Evolutionary conservation across 2,888 invertebrate genomes (phyloP), one percentile per base, ranked within the genome.

Genomic region (Odiellus spinosus): DNA sequence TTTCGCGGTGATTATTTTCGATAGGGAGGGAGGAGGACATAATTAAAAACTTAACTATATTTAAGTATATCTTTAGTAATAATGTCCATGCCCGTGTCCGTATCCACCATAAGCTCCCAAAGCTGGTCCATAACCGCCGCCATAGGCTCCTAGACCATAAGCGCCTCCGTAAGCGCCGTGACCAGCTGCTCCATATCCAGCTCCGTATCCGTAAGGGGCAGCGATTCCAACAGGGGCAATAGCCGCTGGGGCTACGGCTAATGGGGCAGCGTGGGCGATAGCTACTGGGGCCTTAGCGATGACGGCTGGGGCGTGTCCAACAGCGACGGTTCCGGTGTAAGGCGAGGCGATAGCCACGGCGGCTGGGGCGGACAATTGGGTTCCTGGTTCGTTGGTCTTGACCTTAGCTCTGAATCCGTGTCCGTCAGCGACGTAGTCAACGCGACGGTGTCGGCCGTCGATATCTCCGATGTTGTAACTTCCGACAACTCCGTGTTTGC

Each of bases 391-490:
- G 42, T 50, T 50, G 38, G 50, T 50, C 47, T 50, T 46, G 42
- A 50, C 47, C n/a, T 36, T 32, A 32, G 50, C 50, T 3, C 50
- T 21, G 50, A 50, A 50, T 42, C 50, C 47, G 20, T 36, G 38
- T 35, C 42, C 47, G 38, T 50, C 50, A 33, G 50, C 50, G 18
- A 48, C 48, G 34, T 54, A 54, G 15, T 54, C 54, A 3, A 54
- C 54, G 11, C 44, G 38, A 26, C 54, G 40, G 18, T 48, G 41
- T 12, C 54, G 34, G 33, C 54, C 54, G 32, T 54, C 52, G 17
- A 48, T 46, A 44, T 54, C 54, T 5, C 42, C 44, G 4, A 54
- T 39, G 19, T 48, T 44, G 47, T 54, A 54, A 10, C 52, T 48
- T 26, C 54, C 54, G 4, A 26, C 26, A 42, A 45, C 49, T 3